Evolutionary conservation across 1,140 invertebrate species (phyloP).

Genomic region (Delia radicum): DNA sequence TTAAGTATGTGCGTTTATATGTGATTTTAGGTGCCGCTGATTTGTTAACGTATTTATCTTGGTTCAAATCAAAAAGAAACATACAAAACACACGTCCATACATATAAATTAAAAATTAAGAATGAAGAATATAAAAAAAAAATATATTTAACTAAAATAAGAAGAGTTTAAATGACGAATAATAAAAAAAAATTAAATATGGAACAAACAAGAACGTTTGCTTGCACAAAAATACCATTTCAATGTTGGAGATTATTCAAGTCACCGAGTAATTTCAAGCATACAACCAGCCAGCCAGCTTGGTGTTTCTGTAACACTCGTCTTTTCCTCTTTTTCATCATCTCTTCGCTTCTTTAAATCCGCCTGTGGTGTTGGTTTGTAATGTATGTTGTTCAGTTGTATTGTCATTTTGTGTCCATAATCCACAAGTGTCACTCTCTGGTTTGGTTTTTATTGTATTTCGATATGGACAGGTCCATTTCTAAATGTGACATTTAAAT

Average conservation of each 20-base stretch:
- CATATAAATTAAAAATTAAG: not conserved
- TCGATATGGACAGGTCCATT: constrained; percentile 19
- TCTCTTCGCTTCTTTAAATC: not conserved
- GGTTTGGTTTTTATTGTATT: not conserved
- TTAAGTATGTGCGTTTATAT: not conserved
- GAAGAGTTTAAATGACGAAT: constrained; percentile 16
- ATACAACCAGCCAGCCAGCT: not conserved
- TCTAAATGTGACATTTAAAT: constrained; percentile 23
- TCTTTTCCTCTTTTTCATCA: not conserved
- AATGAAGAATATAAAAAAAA: not conserved
- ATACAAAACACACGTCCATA: not conserved
- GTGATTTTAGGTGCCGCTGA: constrained; percentile 12
- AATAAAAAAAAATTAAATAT: constrained; percentile 24
- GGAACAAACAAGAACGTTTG: not conserved
- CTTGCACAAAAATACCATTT: not conserved
- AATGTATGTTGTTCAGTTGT: not conserved
- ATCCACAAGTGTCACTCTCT: constrained; percentile 15
- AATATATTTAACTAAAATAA: not conserved
- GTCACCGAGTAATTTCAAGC: not conserved
- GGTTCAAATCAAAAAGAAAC: constrained; percentile 9
- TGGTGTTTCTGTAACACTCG: not conserved
- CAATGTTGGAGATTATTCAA: not conserved
- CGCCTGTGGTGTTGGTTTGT: not conserved
- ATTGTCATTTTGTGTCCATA: constrained; percentile 16
- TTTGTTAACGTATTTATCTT: constrained; percentile 23